Percentiles rank a stretch among this genome's conserved stretches.
These are phyloP conservation scores for Strigamia maritima DNA, from an alignment of 2,888 invertebrate genomes.

Conservation along the genomic window DNA sequence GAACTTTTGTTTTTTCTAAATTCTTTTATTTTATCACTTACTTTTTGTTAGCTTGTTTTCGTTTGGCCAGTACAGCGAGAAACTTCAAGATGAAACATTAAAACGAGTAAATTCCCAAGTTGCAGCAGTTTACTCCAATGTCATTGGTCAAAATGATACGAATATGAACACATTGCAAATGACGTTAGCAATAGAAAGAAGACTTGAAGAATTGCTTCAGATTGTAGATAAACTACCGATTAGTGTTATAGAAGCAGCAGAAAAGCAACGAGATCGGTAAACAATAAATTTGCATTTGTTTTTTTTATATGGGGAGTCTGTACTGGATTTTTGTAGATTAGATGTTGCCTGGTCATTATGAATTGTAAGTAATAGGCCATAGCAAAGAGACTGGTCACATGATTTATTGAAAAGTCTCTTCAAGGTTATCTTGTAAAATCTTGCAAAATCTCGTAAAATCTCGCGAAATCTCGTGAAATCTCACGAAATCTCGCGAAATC, in stretches of 20 bases:
- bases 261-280: constrained; percentile 11
- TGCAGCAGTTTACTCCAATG: not conserved
- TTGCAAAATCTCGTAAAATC: no score
- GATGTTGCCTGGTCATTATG: no score
- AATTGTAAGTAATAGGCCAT: no score
- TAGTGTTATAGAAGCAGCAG: not conserved
- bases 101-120: not conserved
- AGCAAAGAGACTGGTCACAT: no score
- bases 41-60: constrained; percentile 18
- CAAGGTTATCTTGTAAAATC: no score
- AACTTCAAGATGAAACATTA: constrained; percentile 22
- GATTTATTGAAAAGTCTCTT: no score
- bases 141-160: constrained; percentile 19
- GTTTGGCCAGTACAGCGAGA: constrained; percentile 31
- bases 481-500: no score
- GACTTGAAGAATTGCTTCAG: constrained; percentile 34
- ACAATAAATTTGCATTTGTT: not conserved
- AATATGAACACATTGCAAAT: constrained; percentile 34
- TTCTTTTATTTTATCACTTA: not conserved
- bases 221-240: constrained; percentile 10
- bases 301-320: no score
- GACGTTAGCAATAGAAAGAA: constrained; percentile 19
- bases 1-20: not conserved
- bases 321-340: no score
- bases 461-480: no score